Conservation (phyloP, 2,797 vertebrate species). For the Lateolabrax maculatus region DNA sequence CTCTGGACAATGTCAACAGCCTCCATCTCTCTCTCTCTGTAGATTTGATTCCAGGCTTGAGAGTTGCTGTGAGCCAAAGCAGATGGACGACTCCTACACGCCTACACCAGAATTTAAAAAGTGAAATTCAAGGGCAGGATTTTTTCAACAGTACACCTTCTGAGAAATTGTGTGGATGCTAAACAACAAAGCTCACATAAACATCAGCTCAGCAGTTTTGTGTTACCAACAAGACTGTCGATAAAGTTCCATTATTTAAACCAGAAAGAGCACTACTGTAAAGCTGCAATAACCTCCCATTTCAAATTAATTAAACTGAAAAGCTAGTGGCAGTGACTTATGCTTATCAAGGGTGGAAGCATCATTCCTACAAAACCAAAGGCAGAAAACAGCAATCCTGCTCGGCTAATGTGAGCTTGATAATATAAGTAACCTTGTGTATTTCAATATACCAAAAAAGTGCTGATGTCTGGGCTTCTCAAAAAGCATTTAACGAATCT, state of each 20-base stretch:
- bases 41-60: constrained; percentile 71
- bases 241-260: constrained; percentile 11
- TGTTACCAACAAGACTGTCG: constrained; percentile 9
- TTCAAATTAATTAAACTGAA: constrained; percentile 6
- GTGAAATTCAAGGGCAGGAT: constrained; percentile 40
- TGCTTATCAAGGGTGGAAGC: constrained; percentile 19
- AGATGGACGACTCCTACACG: constrained; percentile 48
- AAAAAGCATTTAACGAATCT: neutral
- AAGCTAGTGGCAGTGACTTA: constrained; percentile 8
- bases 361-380: constrained; percentile 10
- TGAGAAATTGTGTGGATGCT: constrained; percentile 1
- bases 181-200: constrained; percentile 17
- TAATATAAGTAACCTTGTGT: neutral
- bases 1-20: constrained; percentile 83
- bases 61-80: constrained; percentile 68
- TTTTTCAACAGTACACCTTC: constrained; percentile 10
- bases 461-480: neutral
- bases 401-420: neutral
- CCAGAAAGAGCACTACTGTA: constrained; percentile 8
- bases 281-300: constrained; percentile 23
- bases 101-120: constrained; percentile 37
- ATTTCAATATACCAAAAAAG: neutral
- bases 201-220: constrained; percentile 40
- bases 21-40: constrained; percentile 40
- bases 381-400: constrained; percentile 14